Evolutionary conservation across 2,113 vertebrate genomes (phyloP).

Genomic region (Poecilia latipinna): DNA sequence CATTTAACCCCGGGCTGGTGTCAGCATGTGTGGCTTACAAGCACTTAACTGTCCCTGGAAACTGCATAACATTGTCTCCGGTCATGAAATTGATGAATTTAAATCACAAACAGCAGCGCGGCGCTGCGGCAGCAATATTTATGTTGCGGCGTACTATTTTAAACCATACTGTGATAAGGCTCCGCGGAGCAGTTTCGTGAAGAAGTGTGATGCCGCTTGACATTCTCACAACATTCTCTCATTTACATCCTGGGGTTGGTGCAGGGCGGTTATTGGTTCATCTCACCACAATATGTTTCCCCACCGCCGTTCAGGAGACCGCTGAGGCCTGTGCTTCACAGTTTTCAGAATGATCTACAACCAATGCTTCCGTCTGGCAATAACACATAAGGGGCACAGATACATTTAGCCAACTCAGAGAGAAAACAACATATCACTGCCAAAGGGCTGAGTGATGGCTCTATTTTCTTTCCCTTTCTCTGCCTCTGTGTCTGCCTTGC

Average conservation of each 20-base stretch:
- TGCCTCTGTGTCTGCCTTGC: constrained; percentile 17
- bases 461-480: constrained; percentile 46
- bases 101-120: constrained; percentile 19
- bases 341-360: constrained; percentile 70
- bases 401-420: constrained; percentile 58
- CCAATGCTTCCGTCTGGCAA: constrained; percentile 55
- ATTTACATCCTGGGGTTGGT: constrained; percentile 22
- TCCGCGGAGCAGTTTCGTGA: background rate
- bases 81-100: constrained; percentile 27
- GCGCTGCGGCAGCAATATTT: background rate
- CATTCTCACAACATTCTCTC: constrained; percentile 6
- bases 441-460: constrained; percentile 73
- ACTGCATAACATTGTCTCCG: constrained; percentile 3
- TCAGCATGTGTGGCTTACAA: constrained; percentile 31
- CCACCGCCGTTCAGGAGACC: constrained; percentile 26
- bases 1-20: constrained; percentile 44
- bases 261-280: constrained; percentile 20
- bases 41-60: constrained; percentile 34
- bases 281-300: constrained; percentile 30
- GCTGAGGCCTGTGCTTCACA: constrained; percentile 31
- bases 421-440: constrained; percentile 79
- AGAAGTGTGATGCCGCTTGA: background rate
- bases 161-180: background rate
- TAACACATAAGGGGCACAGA: constrained; percentile 63
- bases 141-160: background rate